Percentiles rank a stretch among this genome's conserved stretches.
Evolutionary conservation across 1,140 invertebrate genomes (phyloP).

Genomic region (Physella acuta): DNA sequence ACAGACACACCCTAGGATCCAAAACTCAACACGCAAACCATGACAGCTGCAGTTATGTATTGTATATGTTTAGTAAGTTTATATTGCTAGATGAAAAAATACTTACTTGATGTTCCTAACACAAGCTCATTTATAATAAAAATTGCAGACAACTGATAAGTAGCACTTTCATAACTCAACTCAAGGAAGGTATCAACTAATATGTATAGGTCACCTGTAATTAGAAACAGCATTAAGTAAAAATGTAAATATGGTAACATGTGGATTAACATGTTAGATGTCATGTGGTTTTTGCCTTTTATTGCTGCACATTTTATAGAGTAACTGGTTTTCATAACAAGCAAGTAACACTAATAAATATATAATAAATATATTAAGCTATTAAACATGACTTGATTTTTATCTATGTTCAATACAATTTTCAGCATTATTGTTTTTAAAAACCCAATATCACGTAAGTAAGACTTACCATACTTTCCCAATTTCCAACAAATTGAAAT

Average conservation of each 20-base stretch:
- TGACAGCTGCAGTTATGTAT: too few relatives aligned
- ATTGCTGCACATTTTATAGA: not conserved
- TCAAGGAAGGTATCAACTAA: slow-evolving; percentile 47
- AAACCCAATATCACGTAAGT: not conserved
- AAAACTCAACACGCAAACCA: too few relatives aligned
- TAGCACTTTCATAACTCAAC: slow-evolving; percentile 39
- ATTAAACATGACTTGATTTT: not conserved
- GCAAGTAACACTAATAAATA: not conserved
- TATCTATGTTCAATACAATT: not conserved
- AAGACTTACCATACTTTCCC: slow-evolving; percentile 39
- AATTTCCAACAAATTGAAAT: slow-evolving; percentile 33
- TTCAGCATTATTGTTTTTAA: not conserved
- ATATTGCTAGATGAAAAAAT: too few relatives aligned
- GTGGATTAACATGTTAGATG: not conserved
- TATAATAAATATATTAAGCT: not conserved
- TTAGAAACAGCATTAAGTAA: not conserved
- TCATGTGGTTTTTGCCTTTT: too few relatives aligned
- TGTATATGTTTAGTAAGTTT: too few relatives aligned
- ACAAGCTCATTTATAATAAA: slow-evolving; percentile 47
- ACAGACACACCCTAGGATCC: too few relatives aligned
- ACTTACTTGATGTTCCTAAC: slow-evolving; percentile 32
- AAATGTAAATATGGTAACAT: not conserved
- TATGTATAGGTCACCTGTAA: slow-evolving; percentile 36
- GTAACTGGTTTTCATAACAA: not conserved
- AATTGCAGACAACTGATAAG: slow-evolving; percentile 40